phyloP scores from a whole-genome alignment of 1,140 invertebrate genomes.

The Phortica variegata region DNA sequence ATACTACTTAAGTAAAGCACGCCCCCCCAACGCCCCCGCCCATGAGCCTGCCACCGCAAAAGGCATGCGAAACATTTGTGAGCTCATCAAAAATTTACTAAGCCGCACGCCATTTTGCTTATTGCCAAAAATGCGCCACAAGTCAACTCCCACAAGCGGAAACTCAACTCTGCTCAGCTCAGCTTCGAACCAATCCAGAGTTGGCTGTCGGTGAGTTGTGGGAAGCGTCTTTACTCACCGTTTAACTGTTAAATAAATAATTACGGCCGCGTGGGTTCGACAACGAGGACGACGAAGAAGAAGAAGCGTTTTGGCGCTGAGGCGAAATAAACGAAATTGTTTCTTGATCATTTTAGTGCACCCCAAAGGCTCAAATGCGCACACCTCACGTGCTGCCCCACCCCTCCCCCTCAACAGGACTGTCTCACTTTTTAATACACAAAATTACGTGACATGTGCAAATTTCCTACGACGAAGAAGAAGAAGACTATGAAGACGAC shows the following conservation, averaged over 20 bases:
- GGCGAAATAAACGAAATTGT: slow-evolving; percentile 53
- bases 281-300: background rate
- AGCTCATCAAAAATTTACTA: slow-evolving; percentile 48
- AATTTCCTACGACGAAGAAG: too few relatives aligned
- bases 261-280: too few relatives aligned
- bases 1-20: background rate
- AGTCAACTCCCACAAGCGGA: slow-evolving; percentile 1
- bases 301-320: background rate
- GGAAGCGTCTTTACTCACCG: slow-evolving; percentile 8
- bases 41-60: background rate
- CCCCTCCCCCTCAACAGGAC: too few relatives aligned
- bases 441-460: slow-evolving; percentile 38
- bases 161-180: too few relatives aligned
- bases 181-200: too few relatives aligned
- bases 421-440: background rate
- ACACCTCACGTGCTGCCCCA: too few relatives aligned
- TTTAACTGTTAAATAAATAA: slow-evolving; percentile 46
- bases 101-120: slow-evolving; percentile 23
- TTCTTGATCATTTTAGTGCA: slow-evolving; percentile 55
- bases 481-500: too few relatives aligned
- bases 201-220: too few relatives aligned
- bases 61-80: slow-evolving; percentile 23
- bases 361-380: slow-evolving; percentile 31
- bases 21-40: background rate
- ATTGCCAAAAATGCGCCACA: slow-evolving; percentile 8